Evolutionary conservation across 2,113 vertebrate species (phyloP), one percentile per base, ranked within the genome.

Genomic region (Cyphomyrus plagiostoma): DNA sequence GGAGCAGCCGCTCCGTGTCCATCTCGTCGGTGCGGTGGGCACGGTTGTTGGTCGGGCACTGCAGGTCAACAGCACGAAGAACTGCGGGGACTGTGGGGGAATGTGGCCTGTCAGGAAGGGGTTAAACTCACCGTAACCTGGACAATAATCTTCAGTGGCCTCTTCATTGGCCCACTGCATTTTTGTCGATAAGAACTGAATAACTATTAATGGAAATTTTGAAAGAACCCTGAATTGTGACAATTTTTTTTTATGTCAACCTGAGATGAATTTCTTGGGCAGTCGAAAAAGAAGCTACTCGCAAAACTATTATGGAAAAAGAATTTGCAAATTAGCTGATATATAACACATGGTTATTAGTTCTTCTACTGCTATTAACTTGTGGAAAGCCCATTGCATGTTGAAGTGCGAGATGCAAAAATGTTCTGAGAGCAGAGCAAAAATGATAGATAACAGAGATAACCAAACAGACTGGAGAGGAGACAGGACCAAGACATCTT

Each of bases 11-110:
- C 86, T 94, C 91, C 30, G 87, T 89, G 90, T 95, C 96, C 19
- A 97, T 96, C 88, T 97, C 97, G 53, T 93, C 94, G 52, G 96
- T 97, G 86, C 93, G 96, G 90, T 98, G 97, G 42, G 91, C 93
- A 56, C 89, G 93, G 94, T 97, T 97, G 89, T 98, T 97, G 30
- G 93, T 92, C 53, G 89, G 91, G 89, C 93, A 91, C 58, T 96
- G 96, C 87, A 95, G 89, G 82, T 97, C 94, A 56, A 96, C 91
- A 1, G 89, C 89, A 11, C 15, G 39, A n/a, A 94, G 93, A 19
- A 93, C 30, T 88, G 49, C 95, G 96, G 88, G 88, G 5, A 26
- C 1, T 0, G 23, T 86, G 88, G 45, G 26, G 89, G 50, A 4
- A 83, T 58, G 35, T 2, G 70, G 10, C 2, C 21, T 0, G 10